Conservation (phyloP, 2,113 vertebrate species). For the Rhipidura dahli region DNA sequence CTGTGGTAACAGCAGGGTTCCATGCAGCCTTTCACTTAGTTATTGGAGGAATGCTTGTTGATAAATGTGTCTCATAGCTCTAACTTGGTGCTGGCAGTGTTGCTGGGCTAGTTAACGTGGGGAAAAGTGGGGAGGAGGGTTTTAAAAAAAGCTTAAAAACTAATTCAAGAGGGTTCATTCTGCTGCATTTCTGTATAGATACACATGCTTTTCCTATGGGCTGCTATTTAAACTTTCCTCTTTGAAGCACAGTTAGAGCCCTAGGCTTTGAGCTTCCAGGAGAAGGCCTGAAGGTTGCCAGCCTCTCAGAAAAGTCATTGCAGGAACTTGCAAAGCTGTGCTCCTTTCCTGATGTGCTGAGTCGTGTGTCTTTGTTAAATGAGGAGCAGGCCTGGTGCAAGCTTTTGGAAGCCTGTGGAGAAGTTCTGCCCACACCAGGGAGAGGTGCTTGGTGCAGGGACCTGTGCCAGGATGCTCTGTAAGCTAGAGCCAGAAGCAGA, state of each 20-base stretch:
- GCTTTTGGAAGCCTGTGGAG: not conserved
- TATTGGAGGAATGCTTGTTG: not conserved
- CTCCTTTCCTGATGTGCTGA: accelerated
- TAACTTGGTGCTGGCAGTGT: not conserved
- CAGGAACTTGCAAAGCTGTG: not conserved
- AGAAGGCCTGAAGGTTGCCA: not conserved
- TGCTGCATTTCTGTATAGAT: not conserved
- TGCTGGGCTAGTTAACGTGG: not conserved
- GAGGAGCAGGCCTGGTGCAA: not conserved
- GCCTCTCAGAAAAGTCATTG: not conserved
- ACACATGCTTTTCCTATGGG: accelerated
- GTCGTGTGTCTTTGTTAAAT: not conserved
- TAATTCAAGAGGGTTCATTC: not conserved
- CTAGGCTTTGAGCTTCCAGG: not conserved
- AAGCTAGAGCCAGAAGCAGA: not conserved
- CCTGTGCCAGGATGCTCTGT: not conserved
- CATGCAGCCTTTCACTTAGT: not conserved
- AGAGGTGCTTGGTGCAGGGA: not conserved
- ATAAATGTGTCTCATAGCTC: not conserved
- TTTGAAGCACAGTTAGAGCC: not conserved
- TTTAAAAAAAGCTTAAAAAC: not conserved
- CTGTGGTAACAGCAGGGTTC: not conserved
- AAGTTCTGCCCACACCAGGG: not conserved
- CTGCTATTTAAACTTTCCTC: not conserved
- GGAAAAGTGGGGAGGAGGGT: not conserved